A percentile compares a stretch with the other conserved stretches of the same genome.
phyloP scores from a whole-genome alignment of 2,113 vertebrate genomes.

The Clarias magur region DNA sequence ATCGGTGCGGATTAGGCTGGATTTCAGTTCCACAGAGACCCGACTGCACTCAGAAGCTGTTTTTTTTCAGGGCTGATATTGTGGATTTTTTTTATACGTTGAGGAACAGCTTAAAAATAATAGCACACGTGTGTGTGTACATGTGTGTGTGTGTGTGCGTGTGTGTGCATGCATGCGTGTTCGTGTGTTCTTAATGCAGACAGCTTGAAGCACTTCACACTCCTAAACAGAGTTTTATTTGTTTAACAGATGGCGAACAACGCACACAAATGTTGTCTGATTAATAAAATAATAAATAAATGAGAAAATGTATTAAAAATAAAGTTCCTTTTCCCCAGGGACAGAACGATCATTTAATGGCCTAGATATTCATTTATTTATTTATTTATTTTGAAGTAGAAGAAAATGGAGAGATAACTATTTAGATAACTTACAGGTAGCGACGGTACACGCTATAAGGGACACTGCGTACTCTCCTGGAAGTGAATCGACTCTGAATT shows the following conservation, averaged over 20 bases:
- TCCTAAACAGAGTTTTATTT: not conserved
- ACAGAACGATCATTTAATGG: not conserved
- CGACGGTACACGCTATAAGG: too few relatives aligned
- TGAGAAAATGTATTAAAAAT: not conserved
- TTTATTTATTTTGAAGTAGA: not conserved
- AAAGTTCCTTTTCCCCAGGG: not conserved
- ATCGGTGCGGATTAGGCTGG: conserved; percentile 47
- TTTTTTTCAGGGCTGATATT: conserved; percentile 33
- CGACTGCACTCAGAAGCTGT: conserved; percentile 26
- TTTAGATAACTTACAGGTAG: too few relatives aligned
- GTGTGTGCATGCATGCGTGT: not conserved
- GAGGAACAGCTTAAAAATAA: not conserved
- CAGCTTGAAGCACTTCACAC: conserved; percentile 18
- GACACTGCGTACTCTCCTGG: too few relatives aligned
- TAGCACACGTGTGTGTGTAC: not conserved
- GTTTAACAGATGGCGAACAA: conserved; percentile 12
- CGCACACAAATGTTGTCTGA: not conserved
- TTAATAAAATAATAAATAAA: not conserved
- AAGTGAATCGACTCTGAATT: not conserved
- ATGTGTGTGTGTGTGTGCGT: conserved; percentile 5
- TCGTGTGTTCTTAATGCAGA: conserved; percentile 4
- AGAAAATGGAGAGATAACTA: too few relatives aligned
- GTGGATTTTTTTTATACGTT: conserved; percentile 24
- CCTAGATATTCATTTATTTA: not conserved
- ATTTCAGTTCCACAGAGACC: conserved; percentile 36